These are phyloP conservation scores for Elymnias hypermnestra DNA, from an alignment of 1,140 invertebrate species.

Conservation along the genomic window DNA sequence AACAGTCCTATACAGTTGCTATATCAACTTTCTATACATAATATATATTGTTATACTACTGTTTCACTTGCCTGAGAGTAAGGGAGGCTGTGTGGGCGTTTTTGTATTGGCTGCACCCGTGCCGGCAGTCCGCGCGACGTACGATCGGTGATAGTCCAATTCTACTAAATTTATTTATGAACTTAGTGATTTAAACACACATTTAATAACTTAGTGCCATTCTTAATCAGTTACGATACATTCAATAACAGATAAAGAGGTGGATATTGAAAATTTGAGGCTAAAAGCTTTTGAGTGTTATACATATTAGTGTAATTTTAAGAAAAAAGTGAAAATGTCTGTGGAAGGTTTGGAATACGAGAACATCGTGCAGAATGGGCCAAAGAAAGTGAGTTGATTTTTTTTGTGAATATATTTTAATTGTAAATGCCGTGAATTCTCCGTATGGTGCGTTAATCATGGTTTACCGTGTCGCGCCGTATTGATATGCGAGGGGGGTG, in stretches of 20 bases:
- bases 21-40: conserved; percentile 44
- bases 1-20: conserved; percentile 9
- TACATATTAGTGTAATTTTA: conserved; percentile 18
- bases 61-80: conserved; percentile 48
- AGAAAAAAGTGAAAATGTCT: conserved; percentile 56
- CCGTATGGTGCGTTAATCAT: conserved; percentile 19
- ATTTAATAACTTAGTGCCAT: conserved; percentile 5
- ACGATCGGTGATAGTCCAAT: conserved; percentile 35
- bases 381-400: conserved; percentile 71
- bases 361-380: conserved; percentile 75
- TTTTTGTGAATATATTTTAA: conserved; percentile 16
- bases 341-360: conserved; percentile 76
- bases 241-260: conserved; percentile 8
- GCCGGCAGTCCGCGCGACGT: conserved; percentile 46
- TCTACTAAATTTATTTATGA: conserved; percentile 26
- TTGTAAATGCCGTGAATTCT: background rate
- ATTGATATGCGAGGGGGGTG: conserved; percentile 38
- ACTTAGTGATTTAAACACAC: conserved; percentile 46
- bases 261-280: conserved; percentile 10
- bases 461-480: conserved; percentile 20
- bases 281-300: conserved; percentile 12
- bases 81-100: conserved; percentile 64
- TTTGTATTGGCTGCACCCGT: conserved; percentile 45
- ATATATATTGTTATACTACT: conserved; percentile 23
- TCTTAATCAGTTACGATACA: background rate